These are phyloP conservation scores for Chiloscyllium plagiosum DNA, from an alignment of 2,113 vertebrate species.

Conservation along the genomic window DNA sequence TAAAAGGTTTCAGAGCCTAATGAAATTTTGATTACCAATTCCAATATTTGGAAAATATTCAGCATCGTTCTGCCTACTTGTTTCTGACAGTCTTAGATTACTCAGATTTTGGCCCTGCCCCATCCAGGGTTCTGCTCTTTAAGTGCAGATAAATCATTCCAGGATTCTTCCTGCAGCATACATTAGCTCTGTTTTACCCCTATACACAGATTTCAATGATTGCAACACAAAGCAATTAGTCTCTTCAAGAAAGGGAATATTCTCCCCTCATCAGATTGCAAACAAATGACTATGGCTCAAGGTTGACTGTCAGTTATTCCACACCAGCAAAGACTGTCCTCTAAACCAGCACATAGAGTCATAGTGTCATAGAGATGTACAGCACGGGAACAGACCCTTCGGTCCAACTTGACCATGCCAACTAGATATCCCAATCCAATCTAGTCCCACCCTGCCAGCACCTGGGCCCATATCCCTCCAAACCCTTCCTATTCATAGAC, in stretches of 20 bases:
- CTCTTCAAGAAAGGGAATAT: background rate
- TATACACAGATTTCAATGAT: background rate
- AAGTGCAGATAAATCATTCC: background rate
- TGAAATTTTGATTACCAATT: background rate
- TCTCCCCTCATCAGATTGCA: background rate
- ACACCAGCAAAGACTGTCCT: background rate
- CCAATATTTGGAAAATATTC: background rate
- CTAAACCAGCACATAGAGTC: background rate
- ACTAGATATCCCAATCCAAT: too few species aligned
- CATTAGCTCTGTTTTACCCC: background rate
- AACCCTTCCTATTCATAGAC: too few species aligned
- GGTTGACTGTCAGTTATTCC: background rate
- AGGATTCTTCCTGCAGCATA: background rate
- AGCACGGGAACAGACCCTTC: too few species aligned
- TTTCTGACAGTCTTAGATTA: background rate
- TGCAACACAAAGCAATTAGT: background rate
- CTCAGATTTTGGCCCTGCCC: background rate
- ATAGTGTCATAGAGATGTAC: too few species aligned
- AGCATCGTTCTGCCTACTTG: background rate
- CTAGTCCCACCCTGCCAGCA: too few species aligned
- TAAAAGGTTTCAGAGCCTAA: background rate
- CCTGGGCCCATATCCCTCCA: too few species aligned
- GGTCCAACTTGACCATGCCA: too few species aligned
- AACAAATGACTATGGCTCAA: background rate
- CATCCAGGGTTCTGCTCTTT: background rate